phyloP scores from a whole-genome alignment of 1,140 invertebrate genomes.

The Drosophila repletoides region DNA sequence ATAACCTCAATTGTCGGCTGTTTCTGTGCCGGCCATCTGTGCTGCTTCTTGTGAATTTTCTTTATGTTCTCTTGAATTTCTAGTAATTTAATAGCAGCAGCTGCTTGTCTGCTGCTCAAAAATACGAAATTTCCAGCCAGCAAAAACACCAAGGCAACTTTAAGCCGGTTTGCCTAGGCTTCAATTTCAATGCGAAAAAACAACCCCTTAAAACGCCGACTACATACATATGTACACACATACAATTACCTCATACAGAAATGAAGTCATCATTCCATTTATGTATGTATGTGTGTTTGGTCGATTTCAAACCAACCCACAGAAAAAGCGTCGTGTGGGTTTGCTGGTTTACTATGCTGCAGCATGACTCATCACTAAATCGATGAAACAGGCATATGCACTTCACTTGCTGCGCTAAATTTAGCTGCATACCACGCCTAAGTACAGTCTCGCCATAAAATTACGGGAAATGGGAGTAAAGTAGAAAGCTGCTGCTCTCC shows the following conservation, averaged over 20 bases:
- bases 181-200: conserved; percentile 29
- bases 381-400: conserved; percentile 6
- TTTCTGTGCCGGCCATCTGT: conserved; percentile 29
- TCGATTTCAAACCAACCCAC: conserved; percentile 3
- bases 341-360: conserved; percentile 38
- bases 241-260: conserved; percentile 30
- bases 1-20: conserved; percentile 37
- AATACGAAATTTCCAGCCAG: conserved; percentile 20
- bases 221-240: conserved; percentile 14
- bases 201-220: conserved; percentile 40
- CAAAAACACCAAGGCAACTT: conserved; percentile 23
- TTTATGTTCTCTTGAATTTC: conserved; percentile 32
- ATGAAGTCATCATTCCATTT: conserved; percentile 58
- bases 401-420: conserved; percentile 5
- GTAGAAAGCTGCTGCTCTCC: conserved; percentile 55
- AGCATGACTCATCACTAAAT: conserved; percentile 59
- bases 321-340: background rate
- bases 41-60: conserved; percentile 48
- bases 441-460: conserved; percentile 43
- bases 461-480: conserved; percentile 23
- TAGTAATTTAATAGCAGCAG: conserved; percentile 56
- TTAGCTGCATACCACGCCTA: conserved; percentile 22
- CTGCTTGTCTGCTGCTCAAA: conserved; percentile 45
- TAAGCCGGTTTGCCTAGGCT: conserved; percentile 65
- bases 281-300: conserved; percentile 6